Conservation (phyloP, 2,888 invertebrate species). For the Lottia scabra region DNA sequence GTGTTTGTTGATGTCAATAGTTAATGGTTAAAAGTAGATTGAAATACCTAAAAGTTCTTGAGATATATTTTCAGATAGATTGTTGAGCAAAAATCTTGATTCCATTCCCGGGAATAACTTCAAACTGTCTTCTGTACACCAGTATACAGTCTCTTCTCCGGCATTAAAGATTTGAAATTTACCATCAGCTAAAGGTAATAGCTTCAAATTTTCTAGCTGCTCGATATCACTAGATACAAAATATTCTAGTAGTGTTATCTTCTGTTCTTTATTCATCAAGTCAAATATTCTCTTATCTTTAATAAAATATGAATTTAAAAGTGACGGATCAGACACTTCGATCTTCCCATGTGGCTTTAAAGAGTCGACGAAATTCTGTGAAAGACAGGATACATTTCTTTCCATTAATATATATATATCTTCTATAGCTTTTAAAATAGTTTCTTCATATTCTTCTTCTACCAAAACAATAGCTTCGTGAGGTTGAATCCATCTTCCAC, state of each 20-base stretch:
- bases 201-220: neutral
- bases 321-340: neutral
- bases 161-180: constrained; percentile 4
- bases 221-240: neutral
- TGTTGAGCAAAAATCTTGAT: neutral
- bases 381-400: constrained; percentile 2
- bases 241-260: constrained; percentile 9
- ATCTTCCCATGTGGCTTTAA: neutral
- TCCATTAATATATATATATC: neutral
- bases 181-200: constrained; percentile 17
- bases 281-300: neutral
- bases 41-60: neutral
- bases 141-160: constrained; percentile 3
- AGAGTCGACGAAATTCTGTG: neutral
- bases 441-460: neutral
- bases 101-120: constrained; percentile 16
- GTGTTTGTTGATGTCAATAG: too few relatives aligned
- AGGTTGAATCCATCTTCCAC: constrained; percentile 8
- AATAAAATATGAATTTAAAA: neutral
- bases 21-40: neutral
- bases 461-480: neutral
- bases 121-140: neutral
- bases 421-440: neutral
- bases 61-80: neutral
- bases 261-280: neutral